These are phyloP conservation scores for Maniola jurtina DNA, from an alignment of 1,140 invertebrate genomes.

Conservation along the genomic window DNA sequence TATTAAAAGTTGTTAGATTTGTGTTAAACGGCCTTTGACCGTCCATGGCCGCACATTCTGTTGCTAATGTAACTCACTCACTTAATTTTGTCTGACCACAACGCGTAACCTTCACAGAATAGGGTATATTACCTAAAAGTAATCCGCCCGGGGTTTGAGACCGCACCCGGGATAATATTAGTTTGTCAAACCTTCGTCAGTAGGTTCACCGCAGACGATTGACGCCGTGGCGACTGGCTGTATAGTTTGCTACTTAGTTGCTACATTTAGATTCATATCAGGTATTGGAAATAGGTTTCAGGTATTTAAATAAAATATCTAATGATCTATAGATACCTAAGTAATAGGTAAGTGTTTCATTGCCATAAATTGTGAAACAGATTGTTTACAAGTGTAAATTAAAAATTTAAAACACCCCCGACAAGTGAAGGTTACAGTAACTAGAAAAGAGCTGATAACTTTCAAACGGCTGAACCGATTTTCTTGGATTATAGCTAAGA, in stretches of 20 bases:
- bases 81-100: conserved; percentile 3
- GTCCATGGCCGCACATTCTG: not conserved
- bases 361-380: too few species aligned
- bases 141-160: not conserved
- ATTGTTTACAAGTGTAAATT: too few species aligned
- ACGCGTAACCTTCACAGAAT: not conserved
- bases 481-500: too few species aligned
- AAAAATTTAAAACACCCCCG: too few species aligned
- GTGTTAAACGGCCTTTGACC: not conserved
- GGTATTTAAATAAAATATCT: too few species aligned
- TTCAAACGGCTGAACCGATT: too few species aligned
- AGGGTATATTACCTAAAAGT: not conserved
- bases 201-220: conserved; percentile 1
- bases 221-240: not conserved
- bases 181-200: conserved; percentile 8
- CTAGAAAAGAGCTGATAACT: too few species aligned
- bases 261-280: too few species aligned
- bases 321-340: too few species aligned
- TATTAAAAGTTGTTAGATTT: not conserved
- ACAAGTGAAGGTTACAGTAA: too few species aligned
- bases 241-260: not conserved
- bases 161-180: conserved; percentile 1
- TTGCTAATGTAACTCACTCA: not conserved
- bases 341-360: too few species aligned
- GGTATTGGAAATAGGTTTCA: too few species aligned